Conservation (phyloP, 2,797 vertebrate species). For the Pygocentrus nattereri region DNA sequence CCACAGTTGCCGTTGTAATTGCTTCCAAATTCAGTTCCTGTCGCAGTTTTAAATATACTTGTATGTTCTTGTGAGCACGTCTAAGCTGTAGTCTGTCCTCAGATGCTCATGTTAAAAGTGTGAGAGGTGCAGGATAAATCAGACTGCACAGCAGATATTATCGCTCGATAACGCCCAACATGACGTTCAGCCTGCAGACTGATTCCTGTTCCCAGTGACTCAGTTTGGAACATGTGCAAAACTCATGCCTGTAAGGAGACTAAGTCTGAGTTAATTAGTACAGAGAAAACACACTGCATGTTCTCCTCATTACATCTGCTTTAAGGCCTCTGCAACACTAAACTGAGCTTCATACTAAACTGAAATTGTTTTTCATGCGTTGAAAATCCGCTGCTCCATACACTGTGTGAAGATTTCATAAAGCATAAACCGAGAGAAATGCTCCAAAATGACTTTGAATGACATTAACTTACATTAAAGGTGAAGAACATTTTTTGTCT, state of each 20-base stretch:
- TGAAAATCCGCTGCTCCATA: no score
- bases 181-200: not conserved
- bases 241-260: not conserved
- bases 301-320: not conserved
- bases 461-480: no score
- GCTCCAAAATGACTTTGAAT: no score
- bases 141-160: not conserved
- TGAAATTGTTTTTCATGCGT: no score
- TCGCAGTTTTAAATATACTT: constrained; percentile 53
- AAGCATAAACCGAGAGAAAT: no score
- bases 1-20: constrained; percentile 63
- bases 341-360: no score
- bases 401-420: no score
- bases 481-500: no score
- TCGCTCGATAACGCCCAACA: not conserved
- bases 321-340: no score
- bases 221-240: not conserved
- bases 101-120: not conserved
- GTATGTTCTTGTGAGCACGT: constrained; percentile 46
- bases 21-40: constrained; percentile 62
- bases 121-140: not conserved
- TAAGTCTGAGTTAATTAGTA: not conserved
- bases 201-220: not conserved
- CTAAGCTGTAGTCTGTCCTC: not conserved
- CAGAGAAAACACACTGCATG: not conserved